Base-by-base conservation (phyloP, 1,140 invertebrate species). In the Eumaeus atala region DNA sequence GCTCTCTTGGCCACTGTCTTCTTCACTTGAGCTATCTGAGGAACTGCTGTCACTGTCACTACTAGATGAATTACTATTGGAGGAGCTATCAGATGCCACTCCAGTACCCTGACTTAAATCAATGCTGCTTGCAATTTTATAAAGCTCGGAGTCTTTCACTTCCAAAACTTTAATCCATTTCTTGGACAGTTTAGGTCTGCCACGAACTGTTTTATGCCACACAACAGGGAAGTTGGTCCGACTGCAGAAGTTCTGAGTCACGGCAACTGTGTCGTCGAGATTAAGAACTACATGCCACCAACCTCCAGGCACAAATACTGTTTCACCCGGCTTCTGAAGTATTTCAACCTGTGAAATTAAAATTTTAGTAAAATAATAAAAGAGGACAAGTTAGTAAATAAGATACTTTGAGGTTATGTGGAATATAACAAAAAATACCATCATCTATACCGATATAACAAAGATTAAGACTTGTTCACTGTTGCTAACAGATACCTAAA, bases 221-320 rank as follows among this genome's bases (percentile, higher is more conserved):
- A 98, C 97, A 28, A 98, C 92, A 7, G 96, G 96, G 82, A 99
- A 98, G 88, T 99, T 99, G 1, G 95, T 96, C 48, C 93, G 90
- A 60, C 96, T 98, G 81, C 95, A 97, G 83, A 99, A 99, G 85
- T 99, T 99, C 84, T 99, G 98, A 0, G 98, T 99, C 0, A 99
- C 95, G 36, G 98, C 98, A 51, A 99, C 93, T 1, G 98, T 99
- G 57, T 95, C 92, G 66, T 98, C 96, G 49, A 99, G 87, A 88
- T 99, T 99, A 7, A 99, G 88, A 12, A 99, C 98, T 36, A 99
- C 98, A 87, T 99, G 98, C 98, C 98, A 99, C 95, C 95, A 97
- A 3, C 96, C 96, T 17, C 95, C 96, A 17, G 98, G 98, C 42
- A 99, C 97, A 90, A 99, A 99, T 16, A 99, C 97, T 5, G 97